Percentiles rank a stretch among this genome's conserved stretches.
These are phyloP conservation scores for Manis javanica DNA, from an alignment of 2,797 vertebrate genomes.

Conservation along the genomic window DNA sequence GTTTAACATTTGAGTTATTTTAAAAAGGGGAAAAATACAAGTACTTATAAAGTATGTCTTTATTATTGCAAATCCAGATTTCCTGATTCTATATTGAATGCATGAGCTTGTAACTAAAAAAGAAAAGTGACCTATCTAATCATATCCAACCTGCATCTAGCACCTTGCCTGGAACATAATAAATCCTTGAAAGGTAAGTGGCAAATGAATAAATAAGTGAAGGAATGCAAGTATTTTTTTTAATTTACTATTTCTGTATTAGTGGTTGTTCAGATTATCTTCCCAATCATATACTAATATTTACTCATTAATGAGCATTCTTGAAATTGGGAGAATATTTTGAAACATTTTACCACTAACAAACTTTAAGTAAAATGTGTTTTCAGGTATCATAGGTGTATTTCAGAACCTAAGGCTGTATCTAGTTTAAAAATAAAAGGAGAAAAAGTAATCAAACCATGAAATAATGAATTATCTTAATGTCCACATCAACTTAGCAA, in stretches of 20 bases:
- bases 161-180: background rate
- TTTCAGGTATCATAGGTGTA: background rate
- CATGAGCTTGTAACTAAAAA: background rate
- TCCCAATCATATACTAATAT: background rate
- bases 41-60: background rate
- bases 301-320: background rate
- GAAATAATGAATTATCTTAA: background rate
- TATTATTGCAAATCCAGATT: background rate
- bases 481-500: background rate
- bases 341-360: background rate
- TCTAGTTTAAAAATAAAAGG: background rate
- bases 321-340: background rate
- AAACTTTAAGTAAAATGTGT: background rate
- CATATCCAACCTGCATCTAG: background rate
- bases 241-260: background rate
- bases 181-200: background rate
- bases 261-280: background rate
- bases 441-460: background rate
- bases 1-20: slow-evolving; percentile 6
- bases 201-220: background rate
- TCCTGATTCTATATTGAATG: background rate
- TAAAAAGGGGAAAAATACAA: background rate
- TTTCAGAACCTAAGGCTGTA: background rate
- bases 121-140: background rate
- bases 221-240: background rate